Evolutionary conservation across 2,797 vertebrate species (phyloP), one percentile per base, ranked within the genome.

Genomic region (Coccyzus lansbergi): DNA sequence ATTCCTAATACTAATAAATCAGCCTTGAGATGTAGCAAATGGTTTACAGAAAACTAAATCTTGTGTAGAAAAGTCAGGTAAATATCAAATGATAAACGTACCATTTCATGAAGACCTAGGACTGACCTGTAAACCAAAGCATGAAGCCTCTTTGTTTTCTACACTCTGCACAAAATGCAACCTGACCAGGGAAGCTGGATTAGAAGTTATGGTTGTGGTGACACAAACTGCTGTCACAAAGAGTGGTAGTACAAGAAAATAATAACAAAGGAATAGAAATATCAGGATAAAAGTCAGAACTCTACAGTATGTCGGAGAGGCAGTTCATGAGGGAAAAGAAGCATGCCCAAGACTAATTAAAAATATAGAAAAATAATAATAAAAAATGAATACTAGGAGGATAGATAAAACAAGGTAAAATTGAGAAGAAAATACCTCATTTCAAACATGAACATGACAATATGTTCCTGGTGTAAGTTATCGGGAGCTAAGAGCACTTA

Each of bases 81-180:
- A 59, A 25, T 24, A 38, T 17, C 42, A 31, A 60, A 29, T 74
- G 44, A 85, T 76, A 92, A 87, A 89, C 6, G 9, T 59, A 49
- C 5, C 79, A 84, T 25, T 77, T 63, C 48, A 49, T 34, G 34
- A 90, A 90, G 72, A 31, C 17, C 91, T 42, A 21, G 46, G 24
- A 69, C 29, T 92, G 67, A 62, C 28, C 59, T 74, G 56, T 88
- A 91, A 94, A 92, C 70, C 65, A 89, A 64, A 71, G 26, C 63
- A n/a, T 8, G 29, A 86, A 71, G 1, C 4, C 12, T 4, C 12
- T 9, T 88, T 79, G 26, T 36, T 68, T 83, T 49, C 42, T 84
- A 4, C 3, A 12, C 25, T 79, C 22, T 16, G 51, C 33, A 76
- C 25, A 77, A 72, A 34, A 28, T 46, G 12, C 38, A 78, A 3